Evolutionary conservation across 2,888 invertebrate genomes (phyloP), one percentile per base, ranked within the genome.

Genomic region (Cerceris rybyensis): DNA sequence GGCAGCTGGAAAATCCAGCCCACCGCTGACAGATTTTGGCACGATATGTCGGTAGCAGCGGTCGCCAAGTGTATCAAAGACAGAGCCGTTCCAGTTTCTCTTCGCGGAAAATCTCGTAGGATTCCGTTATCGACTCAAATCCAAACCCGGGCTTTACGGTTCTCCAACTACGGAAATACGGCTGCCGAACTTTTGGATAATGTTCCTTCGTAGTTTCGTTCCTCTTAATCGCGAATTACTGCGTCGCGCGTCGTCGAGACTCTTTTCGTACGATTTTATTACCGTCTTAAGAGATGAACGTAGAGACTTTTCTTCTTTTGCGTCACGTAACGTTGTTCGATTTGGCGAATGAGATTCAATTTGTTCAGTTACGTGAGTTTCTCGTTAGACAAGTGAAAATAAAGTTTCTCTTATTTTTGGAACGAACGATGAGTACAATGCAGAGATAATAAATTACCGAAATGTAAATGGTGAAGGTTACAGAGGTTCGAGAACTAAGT

Each of bases 21-120:
- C 39, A 2, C 28, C 52, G 60, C 42, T 71, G 77, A 75, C 76
- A 68, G 60, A 75, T 80, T 82, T 82, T 75, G 82, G 82, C 76
- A 81, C 72, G 76, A 70, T 71, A 76, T 64, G 16, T 55, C 14
- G 70, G 11, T 42, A 41, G 42, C 49, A 7, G 42, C 17, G 9
- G 49, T 16, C 54, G 42, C 63, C 42, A 61, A 66, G 49, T 52
- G 61, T 61, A 71, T 75, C 63, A 66, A 70, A 64, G 64, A 73
- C 46, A 11, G 11, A 28, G 11, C 17, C 43, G 13, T n/a, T 13
- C 42, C 50, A 14, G 55, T 55, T 11, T 13, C 52, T 13, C 41
- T 57, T 43, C 52, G 8, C 28, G 17, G 39, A 54, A 55, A 13
- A 17, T 39, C n/a, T 9, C 16, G n/a, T 52, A 61, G 75, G 55